Base-by-base conservation (phyloP, 2,888 invertebrate genomes). In the Megamerina dolium region DNA sequence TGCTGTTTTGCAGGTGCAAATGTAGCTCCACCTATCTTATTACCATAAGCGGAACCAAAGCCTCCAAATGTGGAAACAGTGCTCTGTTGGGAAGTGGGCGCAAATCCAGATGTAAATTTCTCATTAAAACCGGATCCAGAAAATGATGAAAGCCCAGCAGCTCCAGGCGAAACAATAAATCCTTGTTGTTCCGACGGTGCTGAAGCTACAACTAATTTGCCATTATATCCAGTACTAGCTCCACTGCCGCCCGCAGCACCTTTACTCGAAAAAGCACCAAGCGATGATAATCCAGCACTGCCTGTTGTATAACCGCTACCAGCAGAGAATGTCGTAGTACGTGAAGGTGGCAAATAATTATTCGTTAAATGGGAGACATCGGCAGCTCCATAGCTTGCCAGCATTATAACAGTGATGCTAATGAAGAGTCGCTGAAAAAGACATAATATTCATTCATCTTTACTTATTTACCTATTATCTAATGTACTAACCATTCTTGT, bases 301-400 rank as follows among this genome's bases (percentile, higher is more conserved):
- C 20, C 23, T 13, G 36, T 2, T 20, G 29, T 37, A 18, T 16
- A 40, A 4, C 43, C 52, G 18, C 31, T 46, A 3, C 43, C 49
- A 3, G 45, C 9, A 16, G 45, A 29, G 41, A 46, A 51, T 4
- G 49, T 36, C 14, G 49, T 48, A 1, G 51, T 49, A 16, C 51
- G 51, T 35, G 54, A 36, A 1, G 64, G 61, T 12, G 64, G 65
- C 51, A 65, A 49, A 34, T 64, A 64, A 34, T 40, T 48, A 20
- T 54, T 50, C 21, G 55, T 44, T 39, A 64, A 43, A 40, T 65
- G 64, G 5, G 65, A 57, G 12, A 66, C 64, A 45, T 66, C 66
- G 3, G 54, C 66, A 14, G 13, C 9, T 16, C n/a, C 31, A n/a
- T 13, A 31, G n/a, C 13, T 6, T 14, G 40, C 48, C 20, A 56